Evolutionary conservation across 2,113 vertebrate species (phyloP), one percentile per base, ranked within the genome.

Genomic region (Numida meleagris): DNA sequence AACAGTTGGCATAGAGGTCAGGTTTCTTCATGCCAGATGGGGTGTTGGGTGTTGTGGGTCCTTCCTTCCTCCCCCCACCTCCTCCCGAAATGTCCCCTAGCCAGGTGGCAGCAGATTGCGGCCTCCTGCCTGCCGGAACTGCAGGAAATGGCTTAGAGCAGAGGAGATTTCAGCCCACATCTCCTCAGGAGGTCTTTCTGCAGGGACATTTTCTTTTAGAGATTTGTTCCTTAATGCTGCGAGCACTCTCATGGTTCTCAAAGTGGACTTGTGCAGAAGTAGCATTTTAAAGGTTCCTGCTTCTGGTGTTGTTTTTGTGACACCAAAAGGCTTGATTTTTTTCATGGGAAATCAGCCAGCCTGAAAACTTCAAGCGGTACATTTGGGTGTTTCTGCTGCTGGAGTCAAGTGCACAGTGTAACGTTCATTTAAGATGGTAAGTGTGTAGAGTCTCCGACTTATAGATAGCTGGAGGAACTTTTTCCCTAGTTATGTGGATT

Each of bases 1-100:
- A 80, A 19, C 82, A 91, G 75, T 17, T 95, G 91, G 79, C 55
- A 50, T 8, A n/a, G 55, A 82, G 89, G 68, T 83, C 79, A 66
- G 12, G 42, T 94, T 92, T 87, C 87, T 85, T 63, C 14, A 14
- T 48, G 82, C 89, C 66, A 74, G 63, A 89, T 90, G 77, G 77
- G 62, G 89, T 34, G 87, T 72, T 89, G 77, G 62, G 89, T 34
- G 87, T 72, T 89, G 55, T 75, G 40, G 50, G 45, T 80, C 67
- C 36, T 93, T 95, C 82, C 91, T 96, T 90, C 84, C 86, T 86
- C 57, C 66, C 71, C 46, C 43, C 53, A 31, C 48, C 70, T 84
- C 40, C 61, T 94, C 2, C 75, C 76, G 24, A 51, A 79, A 89
- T 29, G n/a, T 48, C 73, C 45, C 82, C 50, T 73, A 50, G 82